Conservation (phyloP, 1,140 invertebrate species). For the Mactra quadrangularis region DNA sequence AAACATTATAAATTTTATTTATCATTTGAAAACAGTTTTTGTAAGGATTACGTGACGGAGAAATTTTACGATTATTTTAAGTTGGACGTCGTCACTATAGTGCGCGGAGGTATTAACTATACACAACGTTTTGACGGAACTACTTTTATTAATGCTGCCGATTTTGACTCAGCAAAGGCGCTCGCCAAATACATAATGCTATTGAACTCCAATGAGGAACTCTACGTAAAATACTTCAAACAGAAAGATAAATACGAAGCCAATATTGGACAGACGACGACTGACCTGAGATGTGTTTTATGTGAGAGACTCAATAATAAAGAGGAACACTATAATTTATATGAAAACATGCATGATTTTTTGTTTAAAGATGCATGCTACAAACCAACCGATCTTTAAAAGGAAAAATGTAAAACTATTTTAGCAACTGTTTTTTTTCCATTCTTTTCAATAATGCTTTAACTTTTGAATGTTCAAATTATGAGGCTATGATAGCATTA, state of each 20-base stretch:
- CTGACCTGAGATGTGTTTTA: not conserved
- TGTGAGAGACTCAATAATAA: slow-evolving; percentile 32
- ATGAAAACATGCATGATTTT: not conserved
- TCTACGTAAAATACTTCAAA: not conserved
- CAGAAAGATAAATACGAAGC: slow-evolving; percentile 17
- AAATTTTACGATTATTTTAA: slow-evolving; percentile 90
- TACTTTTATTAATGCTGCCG: slow-evolving; percentile 40
- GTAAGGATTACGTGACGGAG: slow-evolving; percentile 97
- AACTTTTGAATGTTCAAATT: too few species aligned
- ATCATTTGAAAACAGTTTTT: slow-evolving; percentile 92
- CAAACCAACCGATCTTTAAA: too few species aligned
- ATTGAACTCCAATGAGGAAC: not conserved
- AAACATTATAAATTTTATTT: slow-evolving; percentile 76
- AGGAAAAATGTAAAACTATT: too few species aligned
- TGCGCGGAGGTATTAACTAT: slow-evolving; percentile 25
- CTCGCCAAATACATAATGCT: slow-evolving; percentile 5
- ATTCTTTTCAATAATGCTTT: too few species aligned
- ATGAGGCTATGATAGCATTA: too few species aligned
- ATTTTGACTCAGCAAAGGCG: not conserved
- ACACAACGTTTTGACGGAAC: not conserved
- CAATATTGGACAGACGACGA: not conserved
- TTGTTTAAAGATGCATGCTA: too few species aligned
- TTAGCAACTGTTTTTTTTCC: too few species aligned
- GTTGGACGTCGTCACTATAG: slow-evolving; percentile 5
- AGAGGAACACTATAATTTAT: not conserved